Base-by-base conservation (phyloP, 2,797 vertebrate genomes). In the Centroberyx gerrardi region DNA sequence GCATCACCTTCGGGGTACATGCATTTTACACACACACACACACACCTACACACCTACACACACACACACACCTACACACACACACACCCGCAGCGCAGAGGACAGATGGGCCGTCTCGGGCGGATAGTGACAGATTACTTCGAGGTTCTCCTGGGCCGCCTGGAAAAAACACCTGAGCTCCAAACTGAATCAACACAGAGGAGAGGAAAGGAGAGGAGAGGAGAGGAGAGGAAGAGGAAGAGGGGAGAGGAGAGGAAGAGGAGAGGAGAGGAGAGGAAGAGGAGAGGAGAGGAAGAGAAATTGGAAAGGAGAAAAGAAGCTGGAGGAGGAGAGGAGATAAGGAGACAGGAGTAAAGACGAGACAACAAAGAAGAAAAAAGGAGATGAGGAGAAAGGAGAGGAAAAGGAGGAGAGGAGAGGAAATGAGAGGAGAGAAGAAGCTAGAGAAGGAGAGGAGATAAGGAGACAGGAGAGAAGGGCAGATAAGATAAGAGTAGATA, bases 21-120 rank as follows among this genome's bases (percentile, higher is more conserved):
- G 62, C 73, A 65, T 27, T 48, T 69, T 65, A 60, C 31, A 51
- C 49, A 51, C 49, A 51, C 49, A 18, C 49, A 22, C 51, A 52
- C 58, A 60, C n/a, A 60, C 33, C n/a, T 13, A 60, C n/a, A n/a
- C 59, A 22, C 9, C 10, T 9, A 27, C 18, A 22, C 31, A 36
- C 31, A 29, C 42, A 62, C 78, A 64, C 63, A 68, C 68, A 64
- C 46, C 17, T 38, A 15, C 62, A 49, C 48, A 31, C 14, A 53
- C 63, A 22, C 22, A 22, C 22, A 22, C 22, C 22, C 22, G 22
- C 22, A 22, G 22, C 22, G 22, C 22, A 53, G 38, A 58, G 52
- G 78, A 85, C 80, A 85, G 81, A 80, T 82, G 78, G 78, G 59
- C 51, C 62, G 69, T 80, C 81, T 74, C 27, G 51, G 72, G 29